Base-by-base conservation (phyloP, 2,113 vertebrate species). In the Cyprinodon brontotheroides region DNA sequence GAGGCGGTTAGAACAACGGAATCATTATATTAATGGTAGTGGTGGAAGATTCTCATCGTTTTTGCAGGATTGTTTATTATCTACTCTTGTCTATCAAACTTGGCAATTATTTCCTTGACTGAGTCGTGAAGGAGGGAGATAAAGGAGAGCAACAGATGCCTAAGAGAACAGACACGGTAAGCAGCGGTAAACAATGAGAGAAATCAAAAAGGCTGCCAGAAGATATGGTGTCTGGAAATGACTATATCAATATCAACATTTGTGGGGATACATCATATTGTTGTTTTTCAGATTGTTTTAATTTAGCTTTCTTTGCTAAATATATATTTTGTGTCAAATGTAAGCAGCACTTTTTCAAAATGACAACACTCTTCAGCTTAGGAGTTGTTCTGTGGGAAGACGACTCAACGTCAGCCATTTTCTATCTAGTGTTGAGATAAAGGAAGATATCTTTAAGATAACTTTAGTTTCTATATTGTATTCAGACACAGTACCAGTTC, bases 1-100 rank as follows among this genome's bases (percentile, higher is more conserved):
- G 59, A 37, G 17, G 59, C 68, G 29, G 65, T 12, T 61, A 83
- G 80, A 89, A 90, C 89, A 92, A 90, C 82, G 87, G 84, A 89
- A 87, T 88, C 85, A 86, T 89, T 79, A 80, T 84, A 84, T 85
- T 92, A 91, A 93, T 89, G 85, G 74, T 74, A 61, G 68, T 47
- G 84, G 74, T 4, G 43, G 76, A 78, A 80, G 82, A 88, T 85
- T 77, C 68, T 86, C 81, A 75, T 79, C 70, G 72, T 81, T 74
- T 77, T 78, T 73, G 79, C 76, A 63, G 69, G 83, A 83, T 91
- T 84, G 84, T 82, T 89, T 75, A 85, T 91, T 90, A 93, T 89
- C 87, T 59, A 15, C 71, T 75, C 78, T 87, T 87, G 88, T 89
- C 91, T 77, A 65, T 91, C 91, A 90, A 80, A 79, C 72, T 80